Base-by-base conservation (phyloP, 2,888 invertebrate genomes). In the Oscheius sp. region DNA sequence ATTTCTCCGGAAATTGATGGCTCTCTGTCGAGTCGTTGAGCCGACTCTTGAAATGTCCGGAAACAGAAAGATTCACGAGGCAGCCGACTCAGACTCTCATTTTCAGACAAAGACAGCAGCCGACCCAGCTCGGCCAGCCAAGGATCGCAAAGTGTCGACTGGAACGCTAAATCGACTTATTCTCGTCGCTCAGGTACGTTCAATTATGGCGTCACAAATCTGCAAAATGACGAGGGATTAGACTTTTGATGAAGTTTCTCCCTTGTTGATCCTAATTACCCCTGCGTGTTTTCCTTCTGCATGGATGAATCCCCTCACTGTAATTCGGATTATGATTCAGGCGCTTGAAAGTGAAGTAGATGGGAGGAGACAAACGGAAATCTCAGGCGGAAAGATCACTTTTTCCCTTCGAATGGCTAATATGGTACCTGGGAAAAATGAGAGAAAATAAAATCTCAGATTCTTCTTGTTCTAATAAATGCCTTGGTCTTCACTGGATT, bases 121-220 rank as follows among this genome's bases (percentile, higher is more conserved):
- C 27, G 55, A 55, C 45, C 12, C 25, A 10, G n/a, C 61, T 29
- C 61, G 61, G 15, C 61, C 27, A 5, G 52, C 48, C 12, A 61
- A 63, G 25, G 78, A 76, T 65, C 61, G 83, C 3, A 83, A 83
- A 75, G 79, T 81, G 17, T 84, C 84, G 2, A 83, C 84, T 15
- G 83, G 84, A 17, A 84, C 84, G 12, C 66, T 84, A n/a, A 84
- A 84, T 64, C 74, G 84, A 48, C 69, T 84, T 33, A 83, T 84
- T 29, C 73, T 84, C 15, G 84, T 84, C 10, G 84, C 84, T 0
- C 84, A 84, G 72, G 74, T 71, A 8, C 10, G 15, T 20, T 37
- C 34, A 55, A 39, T 33, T 34, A 48, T 25, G 23, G 17, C 52
- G 52, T 52, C 52, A 52, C 29, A 17, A 42, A 42, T 42, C n/a